Evolutionary conservation across 92 coral and sea anemone species (phyloP).

Genomic region (Muricea muricata): DNA sequence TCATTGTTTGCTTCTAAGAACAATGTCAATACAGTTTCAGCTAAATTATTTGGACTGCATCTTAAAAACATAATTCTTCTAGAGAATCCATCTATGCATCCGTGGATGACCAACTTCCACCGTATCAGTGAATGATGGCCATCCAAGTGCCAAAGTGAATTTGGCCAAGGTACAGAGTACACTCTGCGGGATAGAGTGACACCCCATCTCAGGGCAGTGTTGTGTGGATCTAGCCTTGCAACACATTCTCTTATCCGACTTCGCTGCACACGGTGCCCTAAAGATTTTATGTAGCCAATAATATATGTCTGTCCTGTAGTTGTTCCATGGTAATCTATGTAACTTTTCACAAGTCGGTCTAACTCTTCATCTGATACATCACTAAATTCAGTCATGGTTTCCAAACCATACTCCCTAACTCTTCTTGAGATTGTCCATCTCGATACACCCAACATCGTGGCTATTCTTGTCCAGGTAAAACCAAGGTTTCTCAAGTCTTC

Average conservation of each 20-base stretch:
- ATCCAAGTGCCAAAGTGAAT: no score
- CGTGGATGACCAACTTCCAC: constrained; percentile 53
- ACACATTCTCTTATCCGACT: background rate
- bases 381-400: background rate
- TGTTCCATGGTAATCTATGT: constrained; percentile 28
- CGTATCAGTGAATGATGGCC: constrained; percentile 61
- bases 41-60: constrained; percentile 62
- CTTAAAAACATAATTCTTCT: constrained; percentile 49
- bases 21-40: constrained; percentile 55
- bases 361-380: constrained; percentile 21
- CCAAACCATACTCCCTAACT: background rate
- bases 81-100: no score
- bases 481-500: background rate
- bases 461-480: background rate
- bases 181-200: constrained; percentile 42
- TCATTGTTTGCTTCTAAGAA: constrained; percentile 55
- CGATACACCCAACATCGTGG: background rate
- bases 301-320: constrained; percentile 40
- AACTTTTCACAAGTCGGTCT: constrained; percentile 4
- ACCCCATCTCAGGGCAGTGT: constrained; percentile 58
- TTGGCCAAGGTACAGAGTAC: constrained; percentile 69
- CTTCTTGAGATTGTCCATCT: background rate
- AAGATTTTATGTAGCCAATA: constrained; percentile 36
- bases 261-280: constrained; percentile 31
- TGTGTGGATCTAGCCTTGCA: constrained; percentile 66